Conservation (phyloP, 2,888 invertebrate species). For the Drosophila nr. medialis region DNA sequence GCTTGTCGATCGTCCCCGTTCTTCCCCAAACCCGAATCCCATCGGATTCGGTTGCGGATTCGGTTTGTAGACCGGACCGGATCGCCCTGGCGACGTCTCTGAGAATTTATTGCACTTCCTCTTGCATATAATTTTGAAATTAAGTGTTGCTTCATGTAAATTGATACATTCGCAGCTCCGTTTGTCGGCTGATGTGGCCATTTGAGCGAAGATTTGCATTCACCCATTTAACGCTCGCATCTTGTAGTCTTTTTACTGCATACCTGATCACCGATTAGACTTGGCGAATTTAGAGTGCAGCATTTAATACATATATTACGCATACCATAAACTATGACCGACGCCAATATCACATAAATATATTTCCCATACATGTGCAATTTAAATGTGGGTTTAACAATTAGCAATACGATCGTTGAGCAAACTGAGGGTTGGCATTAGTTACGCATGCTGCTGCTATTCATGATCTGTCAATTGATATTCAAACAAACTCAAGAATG, state of each 20-base stretch:
- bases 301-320: not conserved
- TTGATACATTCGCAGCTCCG: slow-evolving; percentile 61
- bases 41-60: slow-evolving; percentile 14
- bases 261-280: slow-evolving; percentile 1
- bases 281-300: not conserved
- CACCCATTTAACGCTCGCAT: slow-evolving; percentile 14
- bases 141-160: slow-evolving; percentile 68
- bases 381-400: not conserved
- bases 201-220: slow-evolving; percentile 19
- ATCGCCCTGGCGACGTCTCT: slow-evolving; percentile 51
- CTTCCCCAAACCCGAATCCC: not conserved
- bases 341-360: no score
- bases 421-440: not conserved
- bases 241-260: slow-evolving; percentile 20
- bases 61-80: slow-evolving; percentile 2
- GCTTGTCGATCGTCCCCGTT: slow-evolving; percentile 3
- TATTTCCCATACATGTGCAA: not conserved
- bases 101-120: slow-evolving; percentile 73
- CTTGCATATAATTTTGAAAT: slow-evolving; percentile 70
- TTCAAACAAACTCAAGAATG: not conserved
- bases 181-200: slow-evolving; percentile 30
- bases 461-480: not conserved
- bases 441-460: not conserved
- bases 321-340: not conserved
- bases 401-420: not conserved